Evolutionary conservation across 2,888 invertebrate species (phyloP).

Genomic region (Oscheius sp.): DNA sequence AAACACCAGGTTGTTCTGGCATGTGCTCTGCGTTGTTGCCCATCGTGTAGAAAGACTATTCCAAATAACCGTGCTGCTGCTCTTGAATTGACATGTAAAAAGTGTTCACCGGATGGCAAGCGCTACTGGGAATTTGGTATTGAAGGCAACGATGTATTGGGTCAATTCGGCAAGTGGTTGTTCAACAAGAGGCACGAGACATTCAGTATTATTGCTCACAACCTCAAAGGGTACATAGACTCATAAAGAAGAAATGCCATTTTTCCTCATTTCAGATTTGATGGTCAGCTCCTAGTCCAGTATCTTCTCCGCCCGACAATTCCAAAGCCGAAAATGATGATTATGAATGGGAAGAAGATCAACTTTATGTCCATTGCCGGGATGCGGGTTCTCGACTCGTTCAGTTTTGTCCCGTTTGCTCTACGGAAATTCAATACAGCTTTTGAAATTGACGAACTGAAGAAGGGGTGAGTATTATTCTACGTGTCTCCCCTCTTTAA

Average conservation of each 20-base stretch:
- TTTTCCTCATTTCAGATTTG: background rate
- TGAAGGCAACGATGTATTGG: background rate
- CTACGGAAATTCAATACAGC: no score
- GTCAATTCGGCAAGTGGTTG: background rate
- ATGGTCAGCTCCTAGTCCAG: background rate
- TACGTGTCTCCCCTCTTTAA: no score
- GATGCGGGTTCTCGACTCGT: no score
- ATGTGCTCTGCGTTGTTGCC: no score
- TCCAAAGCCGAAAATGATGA: no score
- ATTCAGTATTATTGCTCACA: background rate
- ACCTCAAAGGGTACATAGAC: background rate
- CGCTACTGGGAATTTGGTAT: background rate
- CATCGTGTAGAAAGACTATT: background rate
- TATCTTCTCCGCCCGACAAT: no score
- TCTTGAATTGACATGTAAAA: background rate
- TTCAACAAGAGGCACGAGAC: background rate
- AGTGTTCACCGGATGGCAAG: background rate
- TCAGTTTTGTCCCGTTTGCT: no score
- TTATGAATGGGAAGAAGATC: no score
- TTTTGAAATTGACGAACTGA: no score
- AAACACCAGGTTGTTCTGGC: no score
- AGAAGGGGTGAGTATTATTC: no score
- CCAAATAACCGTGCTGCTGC: background rate
- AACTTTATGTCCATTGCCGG: no score
- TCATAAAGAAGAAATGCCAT: background rate